Conservation (phyloP, 2,797 vertebrate genomes). For the Threskiornis aethiopicus region DNA sequence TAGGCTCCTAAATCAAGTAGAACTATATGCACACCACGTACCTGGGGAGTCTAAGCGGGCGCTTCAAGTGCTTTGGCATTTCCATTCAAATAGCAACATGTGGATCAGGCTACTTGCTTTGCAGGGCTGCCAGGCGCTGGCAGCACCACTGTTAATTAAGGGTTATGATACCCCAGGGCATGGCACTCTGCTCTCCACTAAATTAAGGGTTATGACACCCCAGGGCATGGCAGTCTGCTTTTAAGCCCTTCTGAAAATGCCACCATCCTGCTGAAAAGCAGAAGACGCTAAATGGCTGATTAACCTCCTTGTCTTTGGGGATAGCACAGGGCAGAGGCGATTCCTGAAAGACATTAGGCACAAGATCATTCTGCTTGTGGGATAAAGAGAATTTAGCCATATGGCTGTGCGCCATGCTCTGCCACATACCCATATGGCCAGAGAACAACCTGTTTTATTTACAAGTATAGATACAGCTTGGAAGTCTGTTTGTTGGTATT, state of each 20-base stretch:
- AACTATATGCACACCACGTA: not conserved
- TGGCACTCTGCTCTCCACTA: not conserved
- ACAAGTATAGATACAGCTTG: not conserved
- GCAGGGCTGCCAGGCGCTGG: not conserved
- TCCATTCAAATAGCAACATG: not conserved
- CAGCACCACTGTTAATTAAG: not conserved
- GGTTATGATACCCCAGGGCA: not conserved
- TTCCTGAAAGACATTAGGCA: not conserved
- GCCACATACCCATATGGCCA: not conserved
- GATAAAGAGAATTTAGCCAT: not conserved
- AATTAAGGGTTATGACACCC: not conserved
- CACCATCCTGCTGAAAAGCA: not conserved
- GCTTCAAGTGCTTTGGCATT: not conserved
- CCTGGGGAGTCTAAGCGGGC: fast-evolving
- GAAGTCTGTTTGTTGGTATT: not conserved
- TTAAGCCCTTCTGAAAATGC: not conserved
- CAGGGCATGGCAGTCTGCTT: not conserved
- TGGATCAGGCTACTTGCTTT: not conserved
- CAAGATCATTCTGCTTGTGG: not conserved
- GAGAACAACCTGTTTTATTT: not conserved
- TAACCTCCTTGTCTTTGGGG: not conserved
- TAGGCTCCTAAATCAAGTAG: not conserved
- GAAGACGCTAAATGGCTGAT: not conserved
- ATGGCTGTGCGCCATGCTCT: not conserved
- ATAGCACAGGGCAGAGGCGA: not conserved